phyloP scores from a whole-genome alignment of 2,797 vertebrate genomes.

The Falco novaeseelandiae region DNA sequence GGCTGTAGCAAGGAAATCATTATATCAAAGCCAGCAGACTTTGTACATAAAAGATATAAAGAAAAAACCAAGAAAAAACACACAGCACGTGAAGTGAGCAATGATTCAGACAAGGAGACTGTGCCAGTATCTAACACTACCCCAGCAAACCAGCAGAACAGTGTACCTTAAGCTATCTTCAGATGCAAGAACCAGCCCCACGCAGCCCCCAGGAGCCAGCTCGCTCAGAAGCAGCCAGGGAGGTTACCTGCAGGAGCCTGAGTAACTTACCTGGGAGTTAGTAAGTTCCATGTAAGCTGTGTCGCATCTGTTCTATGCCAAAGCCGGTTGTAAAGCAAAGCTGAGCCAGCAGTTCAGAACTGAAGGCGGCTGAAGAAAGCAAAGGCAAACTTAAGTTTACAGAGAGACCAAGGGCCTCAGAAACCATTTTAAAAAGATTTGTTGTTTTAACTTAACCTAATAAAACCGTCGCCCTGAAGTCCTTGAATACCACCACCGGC shows the following conservation, averaged over 20 bases:
- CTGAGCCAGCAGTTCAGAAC: neutral
- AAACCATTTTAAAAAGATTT: neutral
- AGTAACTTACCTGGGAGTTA: neutral
- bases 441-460: neutral
- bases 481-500: neutral
- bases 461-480: neutral
- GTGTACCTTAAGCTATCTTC: neutral
- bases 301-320: neutral
- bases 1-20: neutral
- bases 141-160: neutral
- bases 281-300: neutral
- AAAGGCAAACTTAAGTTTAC: neutral
- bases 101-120: neutral
- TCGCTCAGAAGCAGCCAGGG: accelerated
- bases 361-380: neutral
- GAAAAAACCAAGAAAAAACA: neutral
- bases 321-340: neutral
- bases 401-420: neutral
- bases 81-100: neutral
- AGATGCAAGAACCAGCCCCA: neutral
- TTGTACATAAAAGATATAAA: neutral
- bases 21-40: neutral
- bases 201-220: neutral
- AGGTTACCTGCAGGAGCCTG: neutral
- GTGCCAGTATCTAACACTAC: neutral